These are phyloP conservation scores for Neelides sp. DNA, from an alignment of 1,140 invertebrate genomes.

Conservation along the genomic window DNA sequence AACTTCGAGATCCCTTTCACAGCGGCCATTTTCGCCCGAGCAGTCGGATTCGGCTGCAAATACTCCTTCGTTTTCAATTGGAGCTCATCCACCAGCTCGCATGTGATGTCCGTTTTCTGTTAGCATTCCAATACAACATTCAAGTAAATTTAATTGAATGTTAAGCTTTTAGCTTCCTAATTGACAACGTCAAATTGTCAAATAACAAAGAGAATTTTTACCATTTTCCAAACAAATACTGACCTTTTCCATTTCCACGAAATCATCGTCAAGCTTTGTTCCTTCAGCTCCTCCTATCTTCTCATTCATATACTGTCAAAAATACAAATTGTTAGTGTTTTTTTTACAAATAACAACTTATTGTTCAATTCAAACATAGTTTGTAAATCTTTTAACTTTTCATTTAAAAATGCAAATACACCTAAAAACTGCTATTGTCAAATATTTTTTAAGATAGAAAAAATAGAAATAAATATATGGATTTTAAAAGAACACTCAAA, in stretches of 20 bases:
- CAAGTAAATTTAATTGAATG: neutral
- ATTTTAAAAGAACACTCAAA: too few species aligned
- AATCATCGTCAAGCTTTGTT: slow-evolving; percentile 96
- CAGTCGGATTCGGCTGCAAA: slow-evolving; percentile 95
- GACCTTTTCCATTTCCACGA: slow-evolving; percentile 98
- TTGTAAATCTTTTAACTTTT: too few species aligned
- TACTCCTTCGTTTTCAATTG: slow-evolving; percentile 96
- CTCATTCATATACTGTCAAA: slow-evolving; percentile 94
- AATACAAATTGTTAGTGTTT: slow-evolving; percentile 33
- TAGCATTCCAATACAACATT: slow-evolving; percentile 31
- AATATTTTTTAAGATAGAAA: too few species aligned
- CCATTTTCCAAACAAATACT: slow-evolving; percentile 33
- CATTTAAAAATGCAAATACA: too few species aligned
- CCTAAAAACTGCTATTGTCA: too few species aligned
- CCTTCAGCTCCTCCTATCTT: slow-evolving; percentile 99
- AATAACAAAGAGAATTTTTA: slow-evolving; percentile 7
- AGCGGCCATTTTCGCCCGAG: slow-evolving; percentile 85
- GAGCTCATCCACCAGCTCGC: slow-evolving; percentile 87
- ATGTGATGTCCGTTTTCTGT: slow-evolving; percentile 91
- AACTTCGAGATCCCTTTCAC: slow-evolving; percentile 81
- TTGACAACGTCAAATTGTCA: neutral
- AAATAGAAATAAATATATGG: too few species aligned
- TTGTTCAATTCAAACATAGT: too few species aligned
- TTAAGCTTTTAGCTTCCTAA: neutral
- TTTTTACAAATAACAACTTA: too few species aligned